Conservation (phyloP, 2,888 invertebrate species). For the Synergus umbraculus region DNA sequence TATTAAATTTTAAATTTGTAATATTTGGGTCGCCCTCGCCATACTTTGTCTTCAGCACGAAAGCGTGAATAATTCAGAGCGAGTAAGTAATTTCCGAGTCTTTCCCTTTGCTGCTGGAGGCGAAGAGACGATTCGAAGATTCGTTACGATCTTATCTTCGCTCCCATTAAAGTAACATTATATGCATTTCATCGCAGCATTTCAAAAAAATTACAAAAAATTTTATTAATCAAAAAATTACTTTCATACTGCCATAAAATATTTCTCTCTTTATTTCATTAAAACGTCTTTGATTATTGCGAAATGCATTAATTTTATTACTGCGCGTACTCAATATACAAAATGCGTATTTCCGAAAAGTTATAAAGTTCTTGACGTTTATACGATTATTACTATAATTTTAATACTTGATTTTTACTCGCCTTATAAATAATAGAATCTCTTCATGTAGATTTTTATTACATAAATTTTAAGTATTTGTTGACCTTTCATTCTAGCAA, state of each 20-base stretch:
- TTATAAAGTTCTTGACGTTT: neutral
- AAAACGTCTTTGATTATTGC: conserved; percentile 26
- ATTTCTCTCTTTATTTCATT: conserved; percentile 12
- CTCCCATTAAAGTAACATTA: conserved; percentile 40
- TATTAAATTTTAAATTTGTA: conserved; percentile 26
- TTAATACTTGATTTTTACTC: neutral
- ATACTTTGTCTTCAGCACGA: conserved; percentile 35
- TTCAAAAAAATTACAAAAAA: conserved; percentile 14
- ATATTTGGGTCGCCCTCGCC: conserved; percentile 31
- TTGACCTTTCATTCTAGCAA: neutral
- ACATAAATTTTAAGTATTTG: neutral
- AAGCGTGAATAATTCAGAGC: conserved; percentile 41
- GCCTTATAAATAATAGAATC: neutral
- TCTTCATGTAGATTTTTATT: neutral
- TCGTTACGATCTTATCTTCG: conserved; percentile 39
- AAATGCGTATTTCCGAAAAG: neutral
- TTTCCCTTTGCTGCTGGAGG: conserved; percentile 31
- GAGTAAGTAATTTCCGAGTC: conserved; percentile 36
- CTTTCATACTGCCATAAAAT: neutral
- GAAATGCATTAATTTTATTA: conserved; percentile 26
- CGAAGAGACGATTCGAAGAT: conserved; percentile 40
- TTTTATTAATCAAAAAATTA: conserved; percentile 28
- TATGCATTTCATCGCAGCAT: conserved; percentile 27
- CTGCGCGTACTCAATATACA: neutral
- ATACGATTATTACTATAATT: neutral